phyloP scores from a whole-genome alignment of 2,888 invertebrate genomes.

The Sturmia bella region DNA sequence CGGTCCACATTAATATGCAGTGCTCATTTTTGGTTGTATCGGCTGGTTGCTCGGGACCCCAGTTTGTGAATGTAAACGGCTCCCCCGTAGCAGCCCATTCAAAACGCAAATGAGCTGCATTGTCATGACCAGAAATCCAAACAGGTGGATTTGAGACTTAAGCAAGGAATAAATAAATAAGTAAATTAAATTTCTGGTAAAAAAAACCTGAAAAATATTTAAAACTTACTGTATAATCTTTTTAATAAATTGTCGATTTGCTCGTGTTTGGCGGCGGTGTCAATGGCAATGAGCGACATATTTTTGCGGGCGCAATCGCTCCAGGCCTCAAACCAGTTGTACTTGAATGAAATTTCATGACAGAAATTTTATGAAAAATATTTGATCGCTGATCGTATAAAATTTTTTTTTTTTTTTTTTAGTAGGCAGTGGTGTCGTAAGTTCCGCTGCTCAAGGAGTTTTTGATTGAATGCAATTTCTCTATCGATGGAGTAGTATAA shows the following conservation, averaged over 20 bases:
- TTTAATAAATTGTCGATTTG: constrained; percentile 57
- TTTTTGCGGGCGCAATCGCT: constrained; percentile 62
- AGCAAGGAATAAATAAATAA: neutral
- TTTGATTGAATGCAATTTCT: too few relatives aligned
- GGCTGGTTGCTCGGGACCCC: constrained; percentile 33
- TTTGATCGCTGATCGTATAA: too few relatives aligned
- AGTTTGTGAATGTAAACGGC: constrained; percentile 47
- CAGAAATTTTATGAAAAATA: too few relatives aligned
- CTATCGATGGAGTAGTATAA: too few relatives aligned
- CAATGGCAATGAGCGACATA: constrained; percentile 61
- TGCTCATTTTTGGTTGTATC: constrained; percentile 45
- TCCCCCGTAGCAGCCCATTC: constrained; percentile 58
- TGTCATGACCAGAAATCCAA: constrained; percentile 57
- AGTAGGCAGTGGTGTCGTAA: too few relatives aligned
- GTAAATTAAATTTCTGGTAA: neutral
- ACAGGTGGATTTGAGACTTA: constrained; percentile 33
- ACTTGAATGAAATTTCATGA: constrained; percentile 26
- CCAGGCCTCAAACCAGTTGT: constrained; percentile 63
- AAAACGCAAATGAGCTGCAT: constrained; percentile 47
- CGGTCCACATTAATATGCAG: constrained; percentile 49
- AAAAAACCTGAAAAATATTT: neutral
- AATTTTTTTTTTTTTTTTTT: neutral
- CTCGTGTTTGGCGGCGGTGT: constrained; percentile 38
- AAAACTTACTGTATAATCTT: constrained; percentile 44
- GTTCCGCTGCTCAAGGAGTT: too few relatives aligned